Conservation (phyloP, 1,140 invertebrate species). For the Anastrepha obliqua region DNA sequence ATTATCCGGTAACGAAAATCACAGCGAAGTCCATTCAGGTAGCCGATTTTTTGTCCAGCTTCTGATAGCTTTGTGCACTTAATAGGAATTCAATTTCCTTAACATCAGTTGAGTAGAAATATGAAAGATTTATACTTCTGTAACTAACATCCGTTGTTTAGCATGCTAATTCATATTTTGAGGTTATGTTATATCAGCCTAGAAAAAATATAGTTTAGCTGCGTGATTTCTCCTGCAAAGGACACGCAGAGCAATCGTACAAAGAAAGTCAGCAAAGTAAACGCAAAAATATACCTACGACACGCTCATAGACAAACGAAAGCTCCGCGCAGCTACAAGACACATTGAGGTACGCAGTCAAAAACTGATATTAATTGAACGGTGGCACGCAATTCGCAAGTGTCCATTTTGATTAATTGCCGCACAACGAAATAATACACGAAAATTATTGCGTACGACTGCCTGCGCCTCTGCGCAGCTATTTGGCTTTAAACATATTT, state of each 20-base stretch:
- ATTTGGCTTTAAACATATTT: neutral
- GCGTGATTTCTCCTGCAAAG: slow-evolving; percentile 23
- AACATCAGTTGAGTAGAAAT: neutral
- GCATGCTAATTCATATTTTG: neutral
- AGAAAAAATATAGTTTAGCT: neutral
- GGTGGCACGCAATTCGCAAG: slow-evolving; percentile 55
- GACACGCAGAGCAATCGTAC: slow-evolving; percentile 33
- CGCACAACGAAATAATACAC: slow-evolving; percentile 54
- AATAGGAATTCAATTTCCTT: too few species aligned
- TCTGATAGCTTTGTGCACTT: too few species aligned
- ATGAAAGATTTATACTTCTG: neutral
- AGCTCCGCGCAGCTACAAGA: neutral
- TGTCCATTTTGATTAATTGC: slow-evolving; percentile 57
- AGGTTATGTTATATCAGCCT: neutral
- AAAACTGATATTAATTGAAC: slow-evolving; percentile 54
- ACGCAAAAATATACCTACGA: neutral
- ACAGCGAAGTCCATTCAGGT: too few species aligned
- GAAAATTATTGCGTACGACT: slow-evolving; percentile 55
- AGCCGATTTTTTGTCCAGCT: too few species aligned
- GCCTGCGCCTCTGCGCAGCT: slow-evolving; percentile 7
- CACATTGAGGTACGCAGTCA: slow-evolving; percentile 44
- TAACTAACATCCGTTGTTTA: neutral
- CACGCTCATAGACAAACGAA: slow-evolving; percentile 38
- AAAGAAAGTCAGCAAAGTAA: neutral
- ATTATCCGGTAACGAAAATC: too few species aligned